Percentiles rank a stretch among this genome's conserved stretches.
Conservation (phyloP, 2,888 invertebrate species). For the Pammene fasciana region DNA sequence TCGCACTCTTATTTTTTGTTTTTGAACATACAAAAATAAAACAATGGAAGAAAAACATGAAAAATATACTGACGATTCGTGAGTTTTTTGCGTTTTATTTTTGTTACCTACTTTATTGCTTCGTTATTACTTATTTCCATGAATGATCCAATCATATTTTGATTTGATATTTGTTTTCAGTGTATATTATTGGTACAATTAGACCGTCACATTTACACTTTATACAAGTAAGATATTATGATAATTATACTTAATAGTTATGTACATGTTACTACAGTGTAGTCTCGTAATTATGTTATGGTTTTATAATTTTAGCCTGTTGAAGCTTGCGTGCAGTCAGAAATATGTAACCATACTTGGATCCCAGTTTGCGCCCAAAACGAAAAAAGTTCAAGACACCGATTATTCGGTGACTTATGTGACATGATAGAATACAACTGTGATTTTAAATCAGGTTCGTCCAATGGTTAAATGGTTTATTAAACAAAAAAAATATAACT, state of each 20-base stretch:
- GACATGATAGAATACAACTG: conserved; percentile 69
- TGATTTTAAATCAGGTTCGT: conserved; percentile 57
- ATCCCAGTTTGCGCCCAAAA: conserved; percentile 57
- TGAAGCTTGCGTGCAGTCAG: conserved; percentile 55
- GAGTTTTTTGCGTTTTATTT: not conserved
- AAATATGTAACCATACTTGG: conserved; percentile 65
- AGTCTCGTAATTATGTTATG: not conserved
- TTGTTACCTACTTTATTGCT: not conserved
- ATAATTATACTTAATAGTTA: not conserved
- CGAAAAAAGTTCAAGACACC: conserved; percentile 42
- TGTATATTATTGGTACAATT: conserved; percentile 13
- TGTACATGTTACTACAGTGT: not conserved
- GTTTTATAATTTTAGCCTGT: conserved; percentile 52
- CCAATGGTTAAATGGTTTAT: not conserved
- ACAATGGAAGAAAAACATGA: conserved; percentile 15
- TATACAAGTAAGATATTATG: conserved; percentile 11
- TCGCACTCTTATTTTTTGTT: not conserved
- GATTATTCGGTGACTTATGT: conserved; percentile 64
- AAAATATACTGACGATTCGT: not conserved
- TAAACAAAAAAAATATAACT: no score
- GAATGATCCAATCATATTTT: not conserved
- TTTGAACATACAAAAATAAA: not conserved
- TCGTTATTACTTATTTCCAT: no score
- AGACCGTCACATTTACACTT: conserved; percentile 2
- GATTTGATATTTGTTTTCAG: conserved; percentile 9